Evolutionary conservation across 2,888 invertebrate genomes (phyloP), one percentile per base, ranked within the genome.

Genomic region (Hydrotaea cyrtoneurina): DNA sequence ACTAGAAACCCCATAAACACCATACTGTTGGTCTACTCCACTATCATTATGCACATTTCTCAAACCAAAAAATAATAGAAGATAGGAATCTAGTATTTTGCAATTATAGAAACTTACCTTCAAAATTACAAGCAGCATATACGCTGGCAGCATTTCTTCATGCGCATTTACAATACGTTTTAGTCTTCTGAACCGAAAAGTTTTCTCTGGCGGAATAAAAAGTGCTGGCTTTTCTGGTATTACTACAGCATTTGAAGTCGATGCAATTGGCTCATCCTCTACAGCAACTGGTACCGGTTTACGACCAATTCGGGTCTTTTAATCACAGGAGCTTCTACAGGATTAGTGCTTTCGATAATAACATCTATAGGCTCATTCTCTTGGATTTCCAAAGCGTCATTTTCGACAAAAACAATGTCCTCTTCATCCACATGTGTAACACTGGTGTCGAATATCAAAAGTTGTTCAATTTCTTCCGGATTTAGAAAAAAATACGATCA

Each of bases 291-390:
- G 31, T 64, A 64, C 36, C 31, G 36, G n/a, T 69, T 69, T 69
- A 69, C 69, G 69, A 46, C 69, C 21, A 21, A 69, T 10, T 8
- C 46, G 69, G 19, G 69, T 13, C 46, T 46, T 69, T 69, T 21
- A 46, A 69, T 19, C 19, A 46, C 19, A 21, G 69, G 17, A 13
- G 43, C 19, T 19, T 69, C 21, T 43, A 66, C 31, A 2, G 2
- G 66, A 39, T 66, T 43, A 69, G 69, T 43, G 7, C 69, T 23
- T 69, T 64, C 72, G n/a, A 31, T 39, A 72, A 36, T 55, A 53
- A 72, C 72, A 23, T 23, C 57, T 21, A 21, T 57, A n/a, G n/a
- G n/a, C 57, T 57, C 57, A 21, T 17, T 23, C 19, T 17, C 21
- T 57, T 17, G 57, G 1, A 21, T 21, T 57, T 57, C 21, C 11